phyloP scores from a whole-genome alignment of 2,888 invertebrate species.

The Macrosoma leucophasiata region DNA sequence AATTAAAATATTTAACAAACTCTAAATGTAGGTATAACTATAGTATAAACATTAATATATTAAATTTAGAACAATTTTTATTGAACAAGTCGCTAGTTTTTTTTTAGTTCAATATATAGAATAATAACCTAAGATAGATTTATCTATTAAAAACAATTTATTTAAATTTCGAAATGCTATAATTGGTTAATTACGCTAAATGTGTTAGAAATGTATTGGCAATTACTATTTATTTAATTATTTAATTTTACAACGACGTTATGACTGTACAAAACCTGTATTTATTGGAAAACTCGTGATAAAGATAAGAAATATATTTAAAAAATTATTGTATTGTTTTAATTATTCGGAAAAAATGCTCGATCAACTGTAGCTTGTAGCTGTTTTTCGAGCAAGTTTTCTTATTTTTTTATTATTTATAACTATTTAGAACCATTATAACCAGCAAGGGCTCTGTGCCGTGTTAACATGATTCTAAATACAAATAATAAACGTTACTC shows the following conservation, averaged over 20 bases:
- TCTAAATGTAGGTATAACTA: constrained; percentile 47
- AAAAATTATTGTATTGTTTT: constrained; percentile 39
- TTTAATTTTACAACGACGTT: constrained; percentile 22
- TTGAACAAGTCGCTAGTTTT: constrained; percentile 61
- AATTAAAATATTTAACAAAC: constrained; percentile 64
- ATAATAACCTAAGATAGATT: constrained; percentile 53
- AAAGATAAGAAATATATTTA: constrained; percentile 22
- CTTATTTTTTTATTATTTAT: constrained; percentile 15
- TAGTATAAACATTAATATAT: constrained; percentile 47
- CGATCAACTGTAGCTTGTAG: constrained; percentile 3
- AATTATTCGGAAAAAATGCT: constrained; percentile 19
- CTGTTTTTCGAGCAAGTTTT: constrained; percentile 17
- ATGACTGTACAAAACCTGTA: constrained; percentile 45
- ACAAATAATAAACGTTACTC: constrained; percentile 42
- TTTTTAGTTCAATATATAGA: constrained; percentile 41
- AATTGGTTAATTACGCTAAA: constrained; percentile 22
- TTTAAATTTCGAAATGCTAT: constrained; percentile 44
- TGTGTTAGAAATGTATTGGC: constrained; percentile 16
- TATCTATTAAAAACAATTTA: constrained; percentile 40
- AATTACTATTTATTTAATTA: too few species aligned
- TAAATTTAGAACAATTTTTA: constrained; percentile 67
- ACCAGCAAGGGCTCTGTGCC: constrained; percentile 61
- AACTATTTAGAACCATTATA: constrained; percentile 45
- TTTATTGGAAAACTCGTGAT: constrained; percentile 28
- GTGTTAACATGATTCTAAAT: constrained; percentile 48